phyloP scores from a whole-genome alignment of 1,140 invertebrate species.

The Maconellicoccus hirsutus region DNA sequence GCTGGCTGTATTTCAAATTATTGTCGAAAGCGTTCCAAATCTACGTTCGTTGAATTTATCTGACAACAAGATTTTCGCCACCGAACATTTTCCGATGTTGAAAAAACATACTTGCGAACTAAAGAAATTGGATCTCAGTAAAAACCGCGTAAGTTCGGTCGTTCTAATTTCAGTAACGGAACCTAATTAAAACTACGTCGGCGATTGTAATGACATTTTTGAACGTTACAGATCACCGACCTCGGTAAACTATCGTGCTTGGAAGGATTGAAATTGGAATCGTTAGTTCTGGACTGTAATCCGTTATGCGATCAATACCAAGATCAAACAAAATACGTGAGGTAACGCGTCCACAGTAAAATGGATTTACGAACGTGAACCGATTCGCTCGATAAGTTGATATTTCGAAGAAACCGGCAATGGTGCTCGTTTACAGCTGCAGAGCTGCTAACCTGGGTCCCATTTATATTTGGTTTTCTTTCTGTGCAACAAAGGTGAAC shows the following conservation, averaged over 20 bases:
- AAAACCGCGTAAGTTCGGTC: constrained; percentile 60
- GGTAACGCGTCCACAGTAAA: constrained; percentile 49
- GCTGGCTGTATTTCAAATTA: constrained; percentile 58
- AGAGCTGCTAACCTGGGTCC: background rate
- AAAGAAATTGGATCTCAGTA: constrained; percentile 65
- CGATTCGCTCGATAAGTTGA: no score
- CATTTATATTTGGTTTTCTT: background rate
- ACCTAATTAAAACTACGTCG: constrained; percentile 25
- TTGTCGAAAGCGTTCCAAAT: constrained; percentile 67
- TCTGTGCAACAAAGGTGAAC: no score
- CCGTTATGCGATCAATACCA: constrained; percentile 64
- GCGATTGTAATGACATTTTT: constrained; percentile 24
- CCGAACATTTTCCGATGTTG: constrained; percentile 52
- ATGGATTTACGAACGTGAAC: no score
- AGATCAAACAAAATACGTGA: constrained; percentile 65
- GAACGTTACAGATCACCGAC: constrained; percentile 50
- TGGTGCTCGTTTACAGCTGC: background rate
- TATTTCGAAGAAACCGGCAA: background rate
- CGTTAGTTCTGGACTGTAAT: constrained; percentile 68
- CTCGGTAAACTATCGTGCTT: constrained; percentile 55
- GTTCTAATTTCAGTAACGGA: constrained; percentile 22
- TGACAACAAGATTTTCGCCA: constrained; percentile 58
- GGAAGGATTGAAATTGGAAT: constrained; percentile 54
- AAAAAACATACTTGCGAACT: constrained; percentile 53
- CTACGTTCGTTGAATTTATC: constrained; percentile 68